Conservation (phyloP, 92 coral and sea anemone genomes). For the Diadumene lineata region DNA sequence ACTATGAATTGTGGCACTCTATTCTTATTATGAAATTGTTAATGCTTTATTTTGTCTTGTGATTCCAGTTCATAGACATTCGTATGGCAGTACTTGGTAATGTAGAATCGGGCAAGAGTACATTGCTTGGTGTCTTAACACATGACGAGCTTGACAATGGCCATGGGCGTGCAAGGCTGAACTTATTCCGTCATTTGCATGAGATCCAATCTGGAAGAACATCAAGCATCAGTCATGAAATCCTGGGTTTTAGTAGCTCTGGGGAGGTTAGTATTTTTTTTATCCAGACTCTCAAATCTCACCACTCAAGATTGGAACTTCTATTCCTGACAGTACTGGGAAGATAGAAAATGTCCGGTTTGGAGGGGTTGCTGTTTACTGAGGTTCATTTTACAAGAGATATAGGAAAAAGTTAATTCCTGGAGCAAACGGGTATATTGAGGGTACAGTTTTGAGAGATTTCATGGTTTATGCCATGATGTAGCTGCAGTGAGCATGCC, state of each 20-base stretch:
- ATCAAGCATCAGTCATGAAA: conserved; percentile 97
- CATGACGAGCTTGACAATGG: conserved; percentile 98
- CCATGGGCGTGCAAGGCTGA: conserved; percentile 93
- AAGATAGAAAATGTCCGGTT: too few species aligned
- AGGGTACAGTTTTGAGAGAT: too few species aligned
- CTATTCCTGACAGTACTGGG: too few species aligned
- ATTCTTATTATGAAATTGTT: too few species aligned
- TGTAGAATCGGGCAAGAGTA: conserved; percentile 97
- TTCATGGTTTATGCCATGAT: too few species aligned
- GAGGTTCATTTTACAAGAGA: too few species aligned
- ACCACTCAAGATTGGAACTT: too few species aligned
- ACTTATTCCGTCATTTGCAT: conserved; percentile 92
- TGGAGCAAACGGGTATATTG: too few species aligned
- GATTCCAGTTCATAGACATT: conserved; percentile 81
- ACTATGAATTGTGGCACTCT: conserved; percentile 34
- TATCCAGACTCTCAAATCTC: neutral
- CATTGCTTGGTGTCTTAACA: conserved; percentile 89
- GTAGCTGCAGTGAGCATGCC: too few species aligned
- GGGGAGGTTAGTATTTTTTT: conserved; percentile 74
- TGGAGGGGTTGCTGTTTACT: too few species aligned
- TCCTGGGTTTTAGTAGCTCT: conserved; percentile 87
- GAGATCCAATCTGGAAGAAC: conserved; percentile 97
- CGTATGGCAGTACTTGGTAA: conserved; percentile 96
- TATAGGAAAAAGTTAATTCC: too few species aligned
- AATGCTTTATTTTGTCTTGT: neutral